These are phyloP conservation scores for Leptoteleia sp. DNA, from an alignment of 1,140 invertebrate species.

Conservation along the genomic window DNA sequence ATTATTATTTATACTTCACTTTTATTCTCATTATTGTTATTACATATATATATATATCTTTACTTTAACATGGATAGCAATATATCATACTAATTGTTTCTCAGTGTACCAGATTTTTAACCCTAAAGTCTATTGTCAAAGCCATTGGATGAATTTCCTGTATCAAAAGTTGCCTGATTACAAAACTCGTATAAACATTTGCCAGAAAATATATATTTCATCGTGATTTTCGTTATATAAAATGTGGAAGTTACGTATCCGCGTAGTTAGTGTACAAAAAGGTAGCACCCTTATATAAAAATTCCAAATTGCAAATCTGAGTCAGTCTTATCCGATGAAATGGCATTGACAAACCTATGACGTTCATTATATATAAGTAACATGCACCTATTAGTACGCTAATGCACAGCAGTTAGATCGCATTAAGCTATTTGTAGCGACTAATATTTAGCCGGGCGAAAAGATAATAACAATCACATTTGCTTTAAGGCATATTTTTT, in stretches of 20 bases:
- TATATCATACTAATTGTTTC: slow-evolving; percentile 18
- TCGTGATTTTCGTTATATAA: neutral
- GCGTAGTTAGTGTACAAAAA: slow-evolving; percentile 8
- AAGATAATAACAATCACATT: slow-evolving; percentile 57
- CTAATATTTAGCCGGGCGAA: slow-evolving; percentile 43
- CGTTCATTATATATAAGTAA: slow-evolving; percentile 20
- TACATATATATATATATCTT: slow-evolving; percentile 23
- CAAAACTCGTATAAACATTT: slow-evolving; percentile 15
- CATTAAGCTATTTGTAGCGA: slow-evolving; percentile 38
- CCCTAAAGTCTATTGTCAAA: slow-evolving; percentile 41
- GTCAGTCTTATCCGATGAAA: slow-evolving; percentile 44
- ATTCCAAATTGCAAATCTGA: slow-evolving; percentile 5
- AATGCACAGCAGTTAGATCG: slow-evolving; percentile 50
- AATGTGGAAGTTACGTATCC: neutral
- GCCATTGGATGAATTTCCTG: slow-evolving; percentile 19
- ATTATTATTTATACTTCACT: no score
- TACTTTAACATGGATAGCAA: no score
- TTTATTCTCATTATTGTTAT: no score
- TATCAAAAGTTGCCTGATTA: slow-evolving; percentile 5
- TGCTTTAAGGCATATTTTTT: slow-evolving; percentile 53
- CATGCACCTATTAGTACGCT: slow-evolving; percentile 53
- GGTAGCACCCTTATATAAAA: neutral
- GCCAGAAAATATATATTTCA: slow-evolving; percentile 14
- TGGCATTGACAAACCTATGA: slow-evolving; percentile 57
- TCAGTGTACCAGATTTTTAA: slow-evolving; percentile 10